Base-by-base conservation (phyloP, 2,797 vertebrate species). In the Enteromius radiatus region DNA sequence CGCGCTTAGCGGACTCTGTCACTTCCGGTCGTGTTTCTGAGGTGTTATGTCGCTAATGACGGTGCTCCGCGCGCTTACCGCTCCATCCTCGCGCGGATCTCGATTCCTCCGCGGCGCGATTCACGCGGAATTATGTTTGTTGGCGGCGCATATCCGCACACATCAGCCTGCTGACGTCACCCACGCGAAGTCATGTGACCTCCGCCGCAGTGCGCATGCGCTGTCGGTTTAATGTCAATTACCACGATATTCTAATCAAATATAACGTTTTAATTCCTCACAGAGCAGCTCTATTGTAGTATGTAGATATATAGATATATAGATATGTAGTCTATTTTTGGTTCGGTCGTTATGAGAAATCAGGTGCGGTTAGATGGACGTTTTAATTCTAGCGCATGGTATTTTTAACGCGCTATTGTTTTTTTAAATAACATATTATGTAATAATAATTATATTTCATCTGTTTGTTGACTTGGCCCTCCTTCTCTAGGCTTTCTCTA, bases 121-220 rank as follows among this genome's bases (percentile, higher is more conserved):
- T 14, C n/a, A 15, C 41, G 5, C 21, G 26, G 38, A 17, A 9
- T 47, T 45, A 11, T 36, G 31, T 12, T 52, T n/a, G 64, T 31
- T 10, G 41, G 3, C 1, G 56, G 45, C n/a, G 70, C 61, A 76
- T 41, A 67, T 82, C 71, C 80, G 80, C 61, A 82, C 71, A 82
- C 80, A 82, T 82, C 80, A 82, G 23, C 61, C 71, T 7, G 4
- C 12, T 82, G 59, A 82, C 80, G 71, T 82, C 80, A 82, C 4
- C 2, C 1, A 1, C 0, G 0, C 26, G 1, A 65, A 5, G 7
- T 1, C 80, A 82, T 11, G 80, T 82, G 80, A 43, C 11, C 7
- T 11, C 36, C 45, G 1, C 28, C 1, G 11, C 45, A 75, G 17
- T 7, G 45, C 80, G 80, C 80, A 82, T 28, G 80, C 11, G 80